A percentile compares a stretch with the other conserved stretches of the same genome.
phyloP scores from a whole-genome alignment of 2,797 vertebrate species.

The Vultur gryphus region DNA sequence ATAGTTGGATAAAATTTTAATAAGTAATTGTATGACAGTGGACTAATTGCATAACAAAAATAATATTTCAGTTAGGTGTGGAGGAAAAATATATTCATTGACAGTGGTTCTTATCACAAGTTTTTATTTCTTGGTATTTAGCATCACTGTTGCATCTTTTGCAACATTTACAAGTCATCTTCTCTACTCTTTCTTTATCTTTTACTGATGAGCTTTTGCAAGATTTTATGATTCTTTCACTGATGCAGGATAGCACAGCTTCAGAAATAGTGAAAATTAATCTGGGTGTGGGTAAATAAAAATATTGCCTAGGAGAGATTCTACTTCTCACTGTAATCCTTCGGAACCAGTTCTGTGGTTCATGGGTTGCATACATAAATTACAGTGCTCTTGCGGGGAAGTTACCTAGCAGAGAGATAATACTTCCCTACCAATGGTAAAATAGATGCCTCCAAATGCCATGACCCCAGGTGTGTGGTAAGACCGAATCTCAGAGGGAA shows the following conservation, averaged over 20 bases:
- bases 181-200: neutral
- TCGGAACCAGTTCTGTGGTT: neutral
- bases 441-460: neutral
- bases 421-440: neutral
- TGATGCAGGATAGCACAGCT: neutral
- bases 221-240: neutral
- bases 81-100: neutral
- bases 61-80: neutral
- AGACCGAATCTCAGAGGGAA: neutral
- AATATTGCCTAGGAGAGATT: neutral
- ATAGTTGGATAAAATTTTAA: neutral
- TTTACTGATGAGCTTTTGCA: neutral
- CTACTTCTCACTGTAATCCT: neutral
- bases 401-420: neutral
- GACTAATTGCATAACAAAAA: neutral
- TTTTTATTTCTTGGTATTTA: neutral
- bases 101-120: neutral
- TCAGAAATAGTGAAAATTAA: neutral
- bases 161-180: neutral
- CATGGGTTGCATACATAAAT: neutral
- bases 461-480: neutral
- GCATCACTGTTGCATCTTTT: neutral
- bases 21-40: neutral
- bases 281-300: neutral
- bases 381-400: neutral